phyloP scores from a whole-genome alignment of 2,888 invertebrate genomes.

The Hirtodrosophila confusa region DNA sequence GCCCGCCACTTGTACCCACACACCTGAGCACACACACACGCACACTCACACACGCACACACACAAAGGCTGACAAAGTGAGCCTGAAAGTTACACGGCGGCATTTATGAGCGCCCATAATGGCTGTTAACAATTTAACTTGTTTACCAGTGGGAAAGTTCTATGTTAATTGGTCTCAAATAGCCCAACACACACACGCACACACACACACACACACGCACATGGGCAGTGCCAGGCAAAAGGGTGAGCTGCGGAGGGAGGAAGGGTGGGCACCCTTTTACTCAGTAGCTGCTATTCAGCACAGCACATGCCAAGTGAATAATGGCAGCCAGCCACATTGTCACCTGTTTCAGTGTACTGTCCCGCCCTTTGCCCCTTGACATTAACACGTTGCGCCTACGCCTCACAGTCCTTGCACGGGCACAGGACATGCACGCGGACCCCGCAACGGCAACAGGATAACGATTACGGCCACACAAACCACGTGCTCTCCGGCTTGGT shows the following conservation, averaged over 20 bases:
- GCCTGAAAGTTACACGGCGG: constrained; percentile 73
- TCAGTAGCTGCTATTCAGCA: constrained; percentile 50
- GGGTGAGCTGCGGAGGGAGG: background rate
- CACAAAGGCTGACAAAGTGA: constrained; percentile 28
- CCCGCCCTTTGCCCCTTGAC: constrained; percentile 11
- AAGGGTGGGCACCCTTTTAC: constrained; percentile 44
- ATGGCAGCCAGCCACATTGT: constrained; percentile 62
- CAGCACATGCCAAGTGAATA: constrained; percentile 71
- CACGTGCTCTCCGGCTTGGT: constrained; percentile 25
- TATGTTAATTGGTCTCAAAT: constrained; percentile 80
- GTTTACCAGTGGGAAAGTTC: constrained; percentile 81
- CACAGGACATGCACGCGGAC: constrained; percentile 3
- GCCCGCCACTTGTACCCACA: constrained; percentile 27
- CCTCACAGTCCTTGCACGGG: constrained; percentile 43
- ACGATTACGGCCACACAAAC: constrained; percentile 47
- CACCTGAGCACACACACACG: constrained; percentile 38
- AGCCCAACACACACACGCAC: constrained; percentile 53
- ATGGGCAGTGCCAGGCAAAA: constrained; percentile 11
- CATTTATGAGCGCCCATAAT: constrained; percentile 81
- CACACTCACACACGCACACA: constrained; percentile 5
- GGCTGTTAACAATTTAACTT: constrained; percentile 81
- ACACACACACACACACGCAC: constrained; percentile 18
- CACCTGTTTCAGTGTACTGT: background rate
- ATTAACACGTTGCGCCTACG: constrained; percentile 77
- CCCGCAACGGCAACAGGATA: constrained; percentile 37